Evolutionary conservation across 2,797 vertebrate genomes (phyloP), one percentile per base, ranked within the genome.

Genomic region (Enteromius treurensis): DNA sequence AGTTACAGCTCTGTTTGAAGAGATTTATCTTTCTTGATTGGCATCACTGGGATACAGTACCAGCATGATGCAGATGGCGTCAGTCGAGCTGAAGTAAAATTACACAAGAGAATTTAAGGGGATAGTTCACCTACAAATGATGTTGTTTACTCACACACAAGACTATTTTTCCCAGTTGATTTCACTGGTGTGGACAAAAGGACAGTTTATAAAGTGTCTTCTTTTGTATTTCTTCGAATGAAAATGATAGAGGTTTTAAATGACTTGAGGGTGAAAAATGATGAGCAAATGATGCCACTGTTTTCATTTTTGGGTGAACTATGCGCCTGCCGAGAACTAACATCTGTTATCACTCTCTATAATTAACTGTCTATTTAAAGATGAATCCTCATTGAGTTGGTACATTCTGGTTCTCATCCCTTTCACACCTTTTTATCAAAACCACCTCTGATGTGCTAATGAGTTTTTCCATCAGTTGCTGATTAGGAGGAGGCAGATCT

Each of bases 381-480:
- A 79, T 86, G 89, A 88, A 85, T 85, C 65, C 19, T 73, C 34
- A 58, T 49, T 13, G 74, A 34, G 69, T 84, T 87, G 89, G 79
- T 88, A 78, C 79, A 86, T 88, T 89, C 90, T 91, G 91, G 82
- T 89, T 89, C 83, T 67, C 77, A 32, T 92, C 90, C 77, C 86
- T 83, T 91, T 84, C 85, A 85, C 81, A 81, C 68, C 74, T 69
- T 79, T 85, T 90, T 88, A 90, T 90, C 89, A 85, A 76, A 84
- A 69, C 76, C 71, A 34, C 77, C 53, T 73, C 68, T 84, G 77
- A 90, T 87, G 83, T 84, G 55, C 49, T 49, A 49, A 78, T 80
- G 82, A 84, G 42, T 45, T 45, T 45, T 11, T 45, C 42, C 42
- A 45, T 45, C 42, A 29, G 13, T 29, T 62, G 26, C 15, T 8